Conservation (phyloP, 2,113 vertebrate genomes). For the Sterna hirundo region DNA sequence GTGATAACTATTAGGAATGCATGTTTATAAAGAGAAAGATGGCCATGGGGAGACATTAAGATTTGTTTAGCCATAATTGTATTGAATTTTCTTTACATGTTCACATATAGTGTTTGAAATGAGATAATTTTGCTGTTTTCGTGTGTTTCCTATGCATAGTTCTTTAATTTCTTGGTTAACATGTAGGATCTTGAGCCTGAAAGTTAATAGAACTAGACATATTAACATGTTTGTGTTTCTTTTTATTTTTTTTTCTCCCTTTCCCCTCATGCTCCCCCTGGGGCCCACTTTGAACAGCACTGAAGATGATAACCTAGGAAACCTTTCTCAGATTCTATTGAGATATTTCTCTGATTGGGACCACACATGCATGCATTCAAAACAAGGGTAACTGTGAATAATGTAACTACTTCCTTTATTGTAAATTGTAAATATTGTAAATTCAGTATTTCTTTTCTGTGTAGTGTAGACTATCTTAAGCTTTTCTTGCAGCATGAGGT, state of each 20-base stretch:
- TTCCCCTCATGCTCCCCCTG: rapidly evolving
- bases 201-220: neutral
- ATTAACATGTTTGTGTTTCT: neutral
- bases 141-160: neutral
- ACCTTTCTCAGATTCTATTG: conserved; percentile 18
- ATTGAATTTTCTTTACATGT: neutral
- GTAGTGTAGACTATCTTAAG: neutral
- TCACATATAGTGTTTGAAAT: neutral
- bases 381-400: conserved; percentile 17
- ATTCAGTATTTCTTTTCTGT: neutral
- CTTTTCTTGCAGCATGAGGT: neutral
- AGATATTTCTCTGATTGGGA: conserved; percentile 23
- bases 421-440: neutral
- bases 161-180: neutral
- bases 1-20: neutral
- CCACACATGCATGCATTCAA: neutral
- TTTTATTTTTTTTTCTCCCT: rapidly evolving
- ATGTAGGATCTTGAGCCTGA: neutral
- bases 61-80: neutral
- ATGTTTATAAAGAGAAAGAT: neutral
- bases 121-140: neutral
- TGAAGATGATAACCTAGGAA: conserved; percentile 5
- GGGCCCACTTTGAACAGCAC: neutral
- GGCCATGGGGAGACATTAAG: neutral
- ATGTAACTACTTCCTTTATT: neutral